These are phyloP conservation scores for Ferrisia virgata DNA, from an alignment of 2,888 invertebrate genomes.

Conservation along the genomic window DNA sequence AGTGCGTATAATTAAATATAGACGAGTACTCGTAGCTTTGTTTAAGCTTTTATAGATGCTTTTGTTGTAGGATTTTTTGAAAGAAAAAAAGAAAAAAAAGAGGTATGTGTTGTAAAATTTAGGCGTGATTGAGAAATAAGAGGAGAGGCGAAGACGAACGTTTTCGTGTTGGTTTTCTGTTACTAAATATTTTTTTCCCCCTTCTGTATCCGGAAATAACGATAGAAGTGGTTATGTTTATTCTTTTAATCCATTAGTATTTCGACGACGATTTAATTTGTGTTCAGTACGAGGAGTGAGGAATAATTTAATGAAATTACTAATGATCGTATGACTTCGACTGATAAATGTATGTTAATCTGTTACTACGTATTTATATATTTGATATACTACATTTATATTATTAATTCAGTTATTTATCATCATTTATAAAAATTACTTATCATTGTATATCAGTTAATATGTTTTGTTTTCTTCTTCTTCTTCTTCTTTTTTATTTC, in stretches of 20 bases:
- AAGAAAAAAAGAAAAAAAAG: not conserved
- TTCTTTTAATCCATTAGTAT: not conserved
- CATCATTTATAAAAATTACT: not conserved
- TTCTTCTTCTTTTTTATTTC: not conserved
- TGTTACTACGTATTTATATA: constrained; percentile 20
- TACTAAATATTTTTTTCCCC: not conserved
- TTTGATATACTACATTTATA: not conserved
- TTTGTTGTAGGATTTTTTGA: not conserved
- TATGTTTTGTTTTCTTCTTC: not conserved
- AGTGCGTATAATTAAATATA: not conserved
- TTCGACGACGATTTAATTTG: constrained; percentile 10
- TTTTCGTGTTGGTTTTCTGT: no score
- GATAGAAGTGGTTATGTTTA: not conserved
- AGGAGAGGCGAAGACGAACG: not conserved
- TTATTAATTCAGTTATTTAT: constrained; percentile 19
- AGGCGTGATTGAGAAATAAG: not conserved
- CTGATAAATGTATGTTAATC: constrained; percentile 27
- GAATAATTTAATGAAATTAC: constrained; percentile 16
- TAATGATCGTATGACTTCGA: not conserved
- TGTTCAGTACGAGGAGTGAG: constrained; percentile 17
- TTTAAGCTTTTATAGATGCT: not conserved
- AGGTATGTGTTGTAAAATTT: not conserved
- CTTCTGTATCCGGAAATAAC: not conserved
- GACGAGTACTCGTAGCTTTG: not conserved
- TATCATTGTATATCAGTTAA: constrained; percentile 25